Conservation (phyloP, 2,888 invertebrate species). For the Osmoderma eremita region DNA sequence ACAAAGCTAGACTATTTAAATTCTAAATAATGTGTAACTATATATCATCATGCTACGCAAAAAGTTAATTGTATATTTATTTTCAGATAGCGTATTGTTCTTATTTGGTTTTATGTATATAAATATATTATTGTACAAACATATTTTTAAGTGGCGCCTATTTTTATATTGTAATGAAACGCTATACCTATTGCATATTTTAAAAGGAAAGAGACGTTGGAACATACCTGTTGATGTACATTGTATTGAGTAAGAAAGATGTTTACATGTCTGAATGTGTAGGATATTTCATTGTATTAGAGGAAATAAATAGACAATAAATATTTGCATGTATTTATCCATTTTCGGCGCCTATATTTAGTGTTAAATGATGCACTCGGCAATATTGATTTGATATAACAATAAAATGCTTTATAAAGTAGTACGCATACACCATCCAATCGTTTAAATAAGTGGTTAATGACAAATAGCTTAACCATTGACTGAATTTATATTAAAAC, state of each 20-base stretch:
- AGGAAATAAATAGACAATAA: constrained; percentile 41
- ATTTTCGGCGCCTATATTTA: neutral
- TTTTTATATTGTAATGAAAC: constrained; percentile 41
- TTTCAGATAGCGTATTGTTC: neutral
- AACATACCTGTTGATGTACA: neutral
- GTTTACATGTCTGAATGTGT: too few species aligned
- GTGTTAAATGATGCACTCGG: too few species aligned
- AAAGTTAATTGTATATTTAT: constrained; percentile 18
- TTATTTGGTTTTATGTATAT: constrained; percentile 32
- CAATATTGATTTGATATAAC: too few species aligned
- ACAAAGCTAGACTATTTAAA: neutral
- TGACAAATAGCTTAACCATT: too few species aligned
- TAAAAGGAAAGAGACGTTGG: constrained; percentile 8
- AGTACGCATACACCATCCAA: too few species aligned
- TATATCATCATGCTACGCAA: neutral
- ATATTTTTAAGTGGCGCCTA: constrained; percentile 43
- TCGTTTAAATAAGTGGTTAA: too few species aligned
- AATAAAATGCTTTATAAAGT: too few species aligned
- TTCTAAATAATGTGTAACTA: neutral
- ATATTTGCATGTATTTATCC: constrained; percentile 20
- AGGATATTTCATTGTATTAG: constrained; percentile 35
- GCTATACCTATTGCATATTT: constrained; percentile 34
- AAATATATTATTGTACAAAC: constrained; percentile 38
- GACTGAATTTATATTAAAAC: too few species aligned
- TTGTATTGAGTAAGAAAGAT: too few species aligned